Base-by-base conservation (phyloP, 2,797 vertebrate genomes). In the Chaetophractus vellerosus region DNA sequence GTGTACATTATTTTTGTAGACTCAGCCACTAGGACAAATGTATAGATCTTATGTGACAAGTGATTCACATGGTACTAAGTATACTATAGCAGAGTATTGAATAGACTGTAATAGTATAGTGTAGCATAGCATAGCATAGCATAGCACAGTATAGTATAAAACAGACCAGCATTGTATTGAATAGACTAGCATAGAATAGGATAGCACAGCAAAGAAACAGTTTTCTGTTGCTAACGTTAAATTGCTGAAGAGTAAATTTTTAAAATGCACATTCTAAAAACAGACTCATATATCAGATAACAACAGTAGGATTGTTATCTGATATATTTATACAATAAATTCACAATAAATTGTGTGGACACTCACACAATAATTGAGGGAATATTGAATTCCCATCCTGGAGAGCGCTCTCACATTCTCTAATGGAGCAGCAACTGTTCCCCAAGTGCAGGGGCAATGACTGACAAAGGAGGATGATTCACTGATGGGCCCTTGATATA, bases 11-110 rank as follows among this genome's bases (percentile, higher is more conserved):
- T 52, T 59, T 33, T 33, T 33, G 16, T 74, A 91, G 26, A 69
- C 24, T 59, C 6, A 26, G 6, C 76, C 55, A 19, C 36, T 64
- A 66, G 48, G 9, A 76, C 36, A 52, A 87, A 86, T 68, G 82
- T 21, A 91, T 26, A 86, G 21, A 38, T 79, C 86, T 93, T 71
- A 79, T 33, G 24, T 78, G 79, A 92, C 31, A 75, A 94, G 52
- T 26, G 66, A 18, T 72, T 61, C 8, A 79, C 28, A 26, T 48
- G 21, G n/a, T 72, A 48, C 11, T 11, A 80, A 76, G 52, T 52
- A 28, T 2, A 86, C 24, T 23, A 18, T 6, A 83, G 36, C 23
- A 33, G 11, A 52, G 72, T 21, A 16, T n/a, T 18, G 24, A 16
- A 14, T 10, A 78, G 61, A 69, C n/a, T 57, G 36, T 23, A 48